Conservation (phyloP, 2,888 invertebrate genomes). For the Drosophila paranaensis region DNA sequence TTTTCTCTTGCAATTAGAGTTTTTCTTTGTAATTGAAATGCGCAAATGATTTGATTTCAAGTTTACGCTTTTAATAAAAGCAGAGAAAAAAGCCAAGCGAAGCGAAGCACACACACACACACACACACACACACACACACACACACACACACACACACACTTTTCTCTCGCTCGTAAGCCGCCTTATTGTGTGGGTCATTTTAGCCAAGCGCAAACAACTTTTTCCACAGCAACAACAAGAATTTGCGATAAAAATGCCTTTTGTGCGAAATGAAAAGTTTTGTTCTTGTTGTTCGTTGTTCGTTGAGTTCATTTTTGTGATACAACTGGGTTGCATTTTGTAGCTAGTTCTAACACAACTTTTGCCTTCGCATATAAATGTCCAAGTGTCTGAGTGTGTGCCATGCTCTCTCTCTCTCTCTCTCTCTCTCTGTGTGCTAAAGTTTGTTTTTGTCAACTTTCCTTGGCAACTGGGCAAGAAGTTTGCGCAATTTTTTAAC, state of each 20-base stretch:
- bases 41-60: conserved; percentile 55
- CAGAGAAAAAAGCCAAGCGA: background rate
- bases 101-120: background rate
- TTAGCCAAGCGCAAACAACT: conserved; percentile 17
- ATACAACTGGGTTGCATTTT: conserved; percentile 61
- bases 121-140: too few relatives aligned
- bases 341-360: conserved; percentile 48
- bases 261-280: conserved; percentile 55
- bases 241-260: conserved; percentile 46
- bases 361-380: conserved; percentile 25
- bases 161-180: conserved; percentile 39
- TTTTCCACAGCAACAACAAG: conserved; percentile 23
- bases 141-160: background rate
- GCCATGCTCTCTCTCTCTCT: too few relatives aligned
- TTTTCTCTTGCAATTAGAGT: conserved; percentile 43
- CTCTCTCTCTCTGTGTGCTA: conserved; percentile 7
- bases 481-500: conserved; percentile 60
- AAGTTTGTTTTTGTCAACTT: conserved; percentile 63
- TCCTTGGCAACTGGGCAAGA: conserved; percentile 37
- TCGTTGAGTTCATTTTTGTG: conserved; percentile 45
- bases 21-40: conserved; percentile 57
- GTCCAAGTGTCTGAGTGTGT: background rate
- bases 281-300: conserved; percentile 22
- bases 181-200: conserved; percentile 47
- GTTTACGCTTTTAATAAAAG: conserved; percentile 40